A percentile compares a stretch with the other conserved stretches of the same genome.
phyloP scores from a whole-genome alignment of 2,888 invertebrate genomes.

The Andrena camellia region DNA sequence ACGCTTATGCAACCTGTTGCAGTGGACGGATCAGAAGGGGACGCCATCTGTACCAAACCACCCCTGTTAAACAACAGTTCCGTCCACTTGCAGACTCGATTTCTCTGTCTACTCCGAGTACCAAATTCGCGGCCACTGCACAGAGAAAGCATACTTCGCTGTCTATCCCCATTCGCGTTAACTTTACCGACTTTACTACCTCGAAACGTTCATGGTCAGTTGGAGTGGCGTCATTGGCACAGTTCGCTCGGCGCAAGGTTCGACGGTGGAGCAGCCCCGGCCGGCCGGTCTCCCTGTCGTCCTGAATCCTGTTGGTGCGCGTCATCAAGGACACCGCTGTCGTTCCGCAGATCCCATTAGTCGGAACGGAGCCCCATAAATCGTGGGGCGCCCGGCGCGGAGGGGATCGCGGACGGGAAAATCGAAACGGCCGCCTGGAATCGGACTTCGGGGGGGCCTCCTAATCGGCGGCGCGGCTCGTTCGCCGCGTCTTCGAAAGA shows the following conservation, averaged over 20 bases:
- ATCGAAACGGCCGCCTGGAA: not conserved
- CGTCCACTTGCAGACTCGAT: too few species aligned
- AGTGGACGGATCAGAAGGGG: not conserved
- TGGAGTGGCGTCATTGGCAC: constrained; percentile 31
- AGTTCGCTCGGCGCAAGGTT: constrained; percentile 21
- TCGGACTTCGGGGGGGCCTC: not conserved
- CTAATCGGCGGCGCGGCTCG: constrained; percentile 6
- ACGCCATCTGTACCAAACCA: too few species aligned
- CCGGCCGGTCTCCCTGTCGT: not conserved
- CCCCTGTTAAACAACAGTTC: too few species aligned
- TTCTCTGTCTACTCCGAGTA: too few species aligned
- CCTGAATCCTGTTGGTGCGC: not conserved
- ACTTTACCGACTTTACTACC: not conserved
- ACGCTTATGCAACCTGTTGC: constrained; percentile 24
- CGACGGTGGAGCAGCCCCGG: not conserved
- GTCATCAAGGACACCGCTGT: not conserved
- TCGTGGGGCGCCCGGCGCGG: not conserved
- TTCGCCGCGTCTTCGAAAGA: constrained; percentile 31
- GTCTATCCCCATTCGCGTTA: not conserved
- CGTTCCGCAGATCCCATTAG: not conserved
- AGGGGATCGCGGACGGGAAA: not conserved
- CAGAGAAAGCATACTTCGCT: too few species aligned
- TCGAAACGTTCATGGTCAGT: constrained; percentile 26
- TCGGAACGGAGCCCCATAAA: not conserved
- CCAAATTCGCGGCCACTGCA: too few species aligned